Base-by-base conservation (phyloP, 2,797 vertebrate species). In the Emys orbicularis region DNA sequence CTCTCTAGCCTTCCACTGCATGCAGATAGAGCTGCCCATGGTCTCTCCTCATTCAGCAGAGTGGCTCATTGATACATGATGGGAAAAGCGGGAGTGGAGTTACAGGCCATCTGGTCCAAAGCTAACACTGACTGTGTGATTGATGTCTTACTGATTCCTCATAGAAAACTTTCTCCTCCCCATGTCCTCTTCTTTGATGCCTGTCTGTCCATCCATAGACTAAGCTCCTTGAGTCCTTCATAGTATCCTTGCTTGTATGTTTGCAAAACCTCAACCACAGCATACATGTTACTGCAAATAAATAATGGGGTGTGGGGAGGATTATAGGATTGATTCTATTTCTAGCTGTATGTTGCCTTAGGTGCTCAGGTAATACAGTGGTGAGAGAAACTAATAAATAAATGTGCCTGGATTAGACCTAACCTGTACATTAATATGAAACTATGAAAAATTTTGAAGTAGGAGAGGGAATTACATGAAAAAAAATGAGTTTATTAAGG, bases 131-230 rank as follows among this genome's bases (percentile, higher is more conserved):
- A 21, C 52, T 34, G 8, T 65, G 12, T 12, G 29, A 27, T 29
- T 59, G 57, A 59, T 13, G 6, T 81, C n/a, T 81, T 41, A 27
- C 68, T 49, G 47, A 83, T 34, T 54, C 31, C 31, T 61, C 59
- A 86, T 68, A 81, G 0, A 19, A n/a, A 5, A 31, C 0, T 5
- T 34, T 2, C 29, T 4, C 12, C 4, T 10, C 41, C 3, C 25
- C 1, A 11, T 19, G 1, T 65, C 4, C 85, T 10, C 6, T 54
- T n/a, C 52, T 83, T 21, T 83, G 9, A 1, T 83, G 21, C 47
- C 13, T 41, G 21, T n/a, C 15, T 65, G 61, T 18, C 8, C 61
- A 65, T 50, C 8, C 56, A 23, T 12, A 82, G 77, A 86, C 41
- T 80, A 74, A 53, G 10, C 29, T 86, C 31, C 44, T 18, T 47